Conservation (phyloP, 2,888 invertebrate species). For the Drosophila helvetica region DNA sequence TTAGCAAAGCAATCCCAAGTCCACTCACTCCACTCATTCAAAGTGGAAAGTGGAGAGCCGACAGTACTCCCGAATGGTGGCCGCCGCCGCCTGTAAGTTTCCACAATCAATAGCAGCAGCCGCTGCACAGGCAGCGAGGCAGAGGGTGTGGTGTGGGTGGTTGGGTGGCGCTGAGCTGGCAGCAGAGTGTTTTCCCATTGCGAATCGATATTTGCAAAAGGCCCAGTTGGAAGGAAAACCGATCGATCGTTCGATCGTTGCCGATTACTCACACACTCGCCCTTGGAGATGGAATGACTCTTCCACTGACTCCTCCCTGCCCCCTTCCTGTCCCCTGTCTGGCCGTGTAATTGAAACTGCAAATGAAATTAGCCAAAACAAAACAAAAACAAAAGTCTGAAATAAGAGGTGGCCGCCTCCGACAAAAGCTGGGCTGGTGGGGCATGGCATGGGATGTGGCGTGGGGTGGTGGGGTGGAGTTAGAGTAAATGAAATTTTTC, state of each 20-base stretch:
- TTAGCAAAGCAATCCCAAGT: slow-evolving; percentile 30
- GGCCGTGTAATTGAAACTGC: slow-evolving; percentile 48
- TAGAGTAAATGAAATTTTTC: slow-evolving; percentile 43
- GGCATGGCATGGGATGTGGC: slow-evolving; percentile 6
- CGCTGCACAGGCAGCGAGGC: neutral
- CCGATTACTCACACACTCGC: slow-evolving; percentile 23
- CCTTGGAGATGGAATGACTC: neutral
- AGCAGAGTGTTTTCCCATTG: slow-evolving; percentile 16
- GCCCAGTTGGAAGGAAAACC: slow-evolving; percentile 1
- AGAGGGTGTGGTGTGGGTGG: no score
- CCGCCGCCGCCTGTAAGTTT: slow-evolving; percentile 14
- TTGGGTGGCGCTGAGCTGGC: neutral
- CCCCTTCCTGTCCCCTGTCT: neutral
- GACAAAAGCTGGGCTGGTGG: neutral
- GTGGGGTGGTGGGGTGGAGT: neutral
- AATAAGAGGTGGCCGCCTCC: neutral
- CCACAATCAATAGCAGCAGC: slow-evolving; percentile 41
- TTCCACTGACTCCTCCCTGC: neutral
- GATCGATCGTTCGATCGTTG: slow-evolving; percentile 18
- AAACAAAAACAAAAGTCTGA: slow-evolving; percentile 15
- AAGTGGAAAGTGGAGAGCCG: slow-evolving; percentile 1
- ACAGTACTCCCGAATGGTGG: slow-evolving; percentile 11
- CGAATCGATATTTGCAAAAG: slow-evolving; percentile 28
- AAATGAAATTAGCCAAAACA: slow-evolving; percentile 57
- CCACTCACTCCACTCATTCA: slow-evolving; percentile 41